Evolutionary conservation across 2,888 invertebrate genomes (phyloP).

Genomic region (Ischnus inquisitorius): DNA sequence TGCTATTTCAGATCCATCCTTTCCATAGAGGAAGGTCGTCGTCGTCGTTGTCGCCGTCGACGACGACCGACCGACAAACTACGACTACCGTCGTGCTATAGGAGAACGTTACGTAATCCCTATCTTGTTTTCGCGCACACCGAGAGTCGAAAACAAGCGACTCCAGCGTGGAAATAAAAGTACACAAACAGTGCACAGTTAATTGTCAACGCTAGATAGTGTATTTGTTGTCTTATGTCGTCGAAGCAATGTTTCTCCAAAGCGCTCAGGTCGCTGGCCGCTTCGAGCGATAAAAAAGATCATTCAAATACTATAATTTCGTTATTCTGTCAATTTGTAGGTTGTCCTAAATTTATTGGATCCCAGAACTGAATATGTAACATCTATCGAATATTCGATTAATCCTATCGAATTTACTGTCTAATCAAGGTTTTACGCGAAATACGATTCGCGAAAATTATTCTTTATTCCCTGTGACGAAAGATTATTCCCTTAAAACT

Average conservation of each 20-base stretch:
- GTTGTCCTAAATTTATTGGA: background rate
- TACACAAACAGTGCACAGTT: constrained; percentile 13
- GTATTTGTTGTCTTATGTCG: background rate
- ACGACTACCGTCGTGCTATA: constrained; percentile 41
- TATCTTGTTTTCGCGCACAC: constrained; percentile 74
- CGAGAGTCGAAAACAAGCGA: constrained; percentile 72
- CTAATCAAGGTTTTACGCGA: no score
- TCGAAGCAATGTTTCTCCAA: background rate
- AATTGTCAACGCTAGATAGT: no score
- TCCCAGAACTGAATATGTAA: no score
- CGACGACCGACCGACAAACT: constrained; percentile 45
- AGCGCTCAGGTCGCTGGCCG: background rate
- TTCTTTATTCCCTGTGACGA: no score
- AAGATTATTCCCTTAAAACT: background rate
- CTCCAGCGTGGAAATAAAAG: constrained; percentile 12
- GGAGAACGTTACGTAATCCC: constrained; percentile 77
- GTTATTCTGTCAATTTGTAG: background rate
- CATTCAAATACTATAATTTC: background rate
- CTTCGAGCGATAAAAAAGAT: background rate
- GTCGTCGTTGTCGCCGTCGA: constrained; percentile 70
- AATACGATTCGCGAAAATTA: no score
- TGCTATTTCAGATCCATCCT: constrained; percentile 85
- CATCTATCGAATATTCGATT: no score
- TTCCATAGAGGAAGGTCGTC: constrained; percentile 85
- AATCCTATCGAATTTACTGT: no score